Percentiles rank a stretch among this genome's conserved stretches.
phyloP scores from a whole-genome alignment of 2,113 vertebrate genomes.

The Paratilapia polleni region DNA sequence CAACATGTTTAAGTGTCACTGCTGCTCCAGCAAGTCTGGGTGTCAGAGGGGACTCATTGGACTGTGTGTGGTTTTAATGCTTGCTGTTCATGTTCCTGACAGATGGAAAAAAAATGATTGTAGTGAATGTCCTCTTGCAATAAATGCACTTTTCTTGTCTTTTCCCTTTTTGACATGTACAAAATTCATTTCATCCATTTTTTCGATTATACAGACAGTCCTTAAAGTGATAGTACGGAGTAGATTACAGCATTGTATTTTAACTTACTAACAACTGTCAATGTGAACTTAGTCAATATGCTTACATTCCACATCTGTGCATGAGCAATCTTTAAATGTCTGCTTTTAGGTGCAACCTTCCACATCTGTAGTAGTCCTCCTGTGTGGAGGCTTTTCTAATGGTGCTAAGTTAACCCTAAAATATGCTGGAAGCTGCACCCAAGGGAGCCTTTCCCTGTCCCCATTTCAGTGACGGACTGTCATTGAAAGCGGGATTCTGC shows the following conservation, averaged over 20 bases:
- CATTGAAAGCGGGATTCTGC: not conserved
- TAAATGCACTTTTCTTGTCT: constrained; percentile 78
- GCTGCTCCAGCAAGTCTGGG: constrained; percentile 15
- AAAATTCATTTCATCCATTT: constrained; percentile 29
- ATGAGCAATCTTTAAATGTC: constrained; percentile 22
- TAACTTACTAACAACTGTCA: constrained; percentile 40
- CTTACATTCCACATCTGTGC: constrained; percentile 59
- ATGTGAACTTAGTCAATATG: constrained; percentile 56
- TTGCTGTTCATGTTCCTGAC: constrained; percentile 40
- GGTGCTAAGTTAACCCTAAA: constrained; percentile 72
- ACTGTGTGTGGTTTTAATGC: constrained; percentile 42
- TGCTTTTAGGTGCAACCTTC: constrained; percentile 21
- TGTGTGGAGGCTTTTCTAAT: constrained; percentile 31
- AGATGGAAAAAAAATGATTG: constrained; percentile 38
- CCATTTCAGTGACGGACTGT: constrained; percentile 31
- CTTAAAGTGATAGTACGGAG: not conserved
- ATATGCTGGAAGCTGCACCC: constrained; percentile 42
- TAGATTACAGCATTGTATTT: constrained; percentile 32
- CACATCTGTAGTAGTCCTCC: constrained; percentile 27
- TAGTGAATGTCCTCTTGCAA: constrained; percentile 65
- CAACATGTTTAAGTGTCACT: not conserved
- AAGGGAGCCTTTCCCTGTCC: constrained; percentile 41
- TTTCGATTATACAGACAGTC: constrained; percentile 26
- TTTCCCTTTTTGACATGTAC: constrained; percentile 48
- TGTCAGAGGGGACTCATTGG: constrained; percentile 1